Percentiles rank a stretch among this genome's conserved stretches.
These are phyloP conservation scores for Uria lomvia DNA, from an alignment of 2,113 vertebrate genomes.

Conservation along the genomic window DNA sequence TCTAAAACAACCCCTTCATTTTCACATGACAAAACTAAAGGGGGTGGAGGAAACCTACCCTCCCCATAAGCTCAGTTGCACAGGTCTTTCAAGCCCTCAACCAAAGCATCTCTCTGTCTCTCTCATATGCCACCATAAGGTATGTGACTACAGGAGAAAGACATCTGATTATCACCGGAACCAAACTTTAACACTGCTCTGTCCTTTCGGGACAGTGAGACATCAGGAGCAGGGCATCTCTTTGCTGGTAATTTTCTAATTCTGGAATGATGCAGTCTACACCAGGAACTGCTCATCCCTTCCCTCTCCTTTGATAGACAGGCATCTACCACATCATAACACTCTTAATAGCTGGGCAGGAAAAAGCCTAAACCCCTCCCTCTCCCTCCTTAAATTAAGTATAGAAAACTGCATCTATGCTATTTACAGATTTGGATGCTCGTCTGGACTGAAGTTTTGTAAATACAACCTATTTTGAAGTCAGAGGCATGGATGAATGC, in stretches of 20 bases:
- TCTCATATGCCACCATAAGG: neutral
- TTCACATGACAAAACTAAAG: neutral
- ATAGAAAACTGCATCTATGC: neutral
- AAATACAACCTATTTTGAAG: constrained; percentile 27
- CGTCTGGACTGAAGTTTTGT: neutral
- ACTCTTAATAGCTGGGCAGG: neutral
- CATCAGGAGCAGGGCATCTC: neutral
- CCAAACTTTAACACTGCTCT: neutral
- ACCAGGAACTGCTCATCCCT: neutral
- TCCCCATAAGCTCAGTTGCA: neutral
- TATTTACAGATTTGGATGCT: neutral
- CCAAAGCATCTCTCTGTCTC: neutral
- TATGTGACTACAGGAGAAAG: neutral
- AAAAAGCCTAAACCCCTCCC: neutral
- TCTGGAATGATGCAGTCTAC: neutral
- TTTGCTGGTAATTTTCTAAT: neutral
- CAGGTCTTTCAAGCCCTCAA: neutral
- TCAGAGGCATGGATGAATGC: neutral
- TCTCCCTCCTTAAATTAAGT: neutral
- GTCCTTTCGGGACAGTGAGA: neutral
- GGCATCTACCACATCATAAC: neutral
- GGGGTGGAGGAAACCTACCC: neutral
- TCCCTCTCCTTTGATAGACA: neutral
- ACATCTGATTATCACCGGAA: neutral
- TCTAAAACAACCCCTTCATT: neutral